Evolutionary conservation across 2,113 vertebrate genomes (phyloP), one percentile per base, ranked within the genome.

Genomic region (Trogon surrucura): DNA sequence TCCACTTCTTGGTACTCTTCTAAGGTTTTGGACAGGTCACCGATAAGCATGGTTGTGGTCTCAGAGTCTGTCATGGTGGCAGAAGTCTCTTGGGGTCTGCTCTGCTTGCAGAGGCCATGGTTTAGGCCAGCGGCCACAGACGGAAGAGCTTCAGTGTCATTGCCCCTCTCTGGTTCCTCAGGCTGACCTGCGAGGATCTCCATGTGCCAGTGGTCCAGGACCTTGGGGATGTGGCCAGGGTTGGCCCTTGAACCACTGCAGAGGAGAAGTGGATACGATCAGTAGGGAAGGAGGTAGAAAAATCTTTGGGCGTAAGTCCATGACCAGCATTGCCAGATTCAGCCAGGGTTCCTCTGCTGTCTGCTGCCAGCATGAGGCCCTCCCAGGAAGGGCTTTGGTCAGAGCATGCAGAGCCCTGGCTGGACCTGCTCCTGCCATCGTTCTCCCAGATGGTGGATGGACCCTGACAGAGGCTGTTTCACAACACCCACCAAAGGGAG

Each of bases 1-100:
- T 99, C 99, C 2, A 99, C 99, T 67, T 98, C 98, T 74, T 98
- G 98, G 66, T 99, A 99, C 92, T 99, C 99, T 32, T 98, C 98
- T 69, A 99, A 94, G 13, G 98, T 99, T 93, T 97, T 98, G 56
- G 98, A 98, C 94, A 99, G 98, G 91, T 99, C 99, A 44, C 97
- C 97, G 0, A 99, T 98, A n/a, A 98, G 98, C 36, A 98, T 16
- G 0, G 98, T 98, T 2, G 98, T 98, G 7, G 97, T 90, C 61
- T 97, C 97, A 44, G 97, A 95, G 34, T 95, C 97, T 87, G 82
- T 71, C 27, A 11, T 4, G 25, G 58, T 70, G 83, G 85, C 50
- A 81, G 91, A 70, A 82, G 70, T 47, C 45, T 89, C 86, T 23
- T 91, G 97, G 22, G 64, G 18, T 70, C 73, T 85, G 91, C 64